Conservation (phyloP, 2,888 invertebrate species). For the Amblyjoppa fuscipennis region DNA sequence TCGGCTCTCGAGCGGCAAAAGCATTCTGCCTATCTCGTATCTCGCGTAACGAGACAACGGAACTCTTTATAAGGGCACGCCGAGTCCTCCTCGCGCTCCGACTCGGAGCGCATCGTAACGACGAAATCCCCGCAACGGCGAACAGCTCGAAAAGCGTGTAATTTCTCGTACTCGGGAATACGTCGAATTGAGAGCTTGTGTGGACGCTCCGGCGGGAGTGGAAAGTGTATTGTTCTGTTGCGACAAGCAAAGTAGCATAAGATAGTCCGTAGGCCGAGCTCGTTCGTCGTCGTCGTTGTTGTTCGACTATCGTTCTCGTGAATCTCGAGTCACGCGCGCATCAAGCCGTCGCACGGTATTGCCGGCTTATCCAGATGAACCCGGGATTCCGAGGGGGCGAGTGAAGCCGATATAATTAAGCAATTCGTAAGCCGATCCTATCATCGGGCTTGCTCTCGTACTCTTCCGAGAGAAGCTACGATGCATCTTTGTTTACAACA, state of each 20-base stretch:
- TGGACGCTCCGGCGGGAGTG: neutral
- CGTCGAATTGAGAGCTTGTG: slow-evolving; percentile 12
- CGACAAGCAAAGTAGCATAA: slow-evolving; percentile 27
- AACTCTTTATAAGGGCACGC: slow-evolving; percentile 79
- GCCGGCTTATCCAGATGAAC: slow-evolving; percentile 72
- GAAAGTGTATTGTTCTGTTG: slow-evolving; percentile 9
- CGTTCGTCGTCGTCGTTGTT: slow-evolving; percentile 22
- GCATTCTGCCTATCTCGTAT: slow-evolving; percentile 71
- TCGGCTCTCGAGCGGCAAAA: slow-evolving; percentile 67
- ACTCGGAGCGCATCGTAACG: slow-evolving; percentile 12
- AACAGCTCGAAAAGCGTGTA: slow-evolving; percentile 6
- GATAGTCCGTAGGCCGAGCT: slow-evolving; percentile 7
- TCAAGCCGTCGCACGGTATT: slow-evolving; percentile 57
- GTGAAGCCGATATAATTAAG: slow-evolving; percentile 73
- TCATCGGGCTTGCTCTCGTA: slow-evolving; percentile 58
- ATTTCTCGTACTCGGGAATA: slow-evolving; percentile 2
- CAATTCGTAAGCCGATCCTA: slow-evolving; percentile 75
- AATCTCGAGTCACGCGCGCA: slow-evolving; percentile 72
- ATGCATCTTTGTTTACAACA: neutral
- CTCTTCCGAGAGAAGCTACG: slow-evolving; percentile 5
- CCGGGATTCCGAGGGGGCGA: slow-evolving; percentile 52
- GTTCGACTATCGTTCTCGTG: slow-evolving; percentile 62
- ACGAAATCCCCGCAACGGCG: slow-evolving; percentile 1
- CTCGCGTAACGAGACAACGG: slow-evolving; percentile 82
- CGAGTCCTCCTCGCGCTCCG: neutral